Base-by-base conservation (phyloP, 2,888 invertebrate genomes). In the Cryptocheilus praepositus region DNA sequence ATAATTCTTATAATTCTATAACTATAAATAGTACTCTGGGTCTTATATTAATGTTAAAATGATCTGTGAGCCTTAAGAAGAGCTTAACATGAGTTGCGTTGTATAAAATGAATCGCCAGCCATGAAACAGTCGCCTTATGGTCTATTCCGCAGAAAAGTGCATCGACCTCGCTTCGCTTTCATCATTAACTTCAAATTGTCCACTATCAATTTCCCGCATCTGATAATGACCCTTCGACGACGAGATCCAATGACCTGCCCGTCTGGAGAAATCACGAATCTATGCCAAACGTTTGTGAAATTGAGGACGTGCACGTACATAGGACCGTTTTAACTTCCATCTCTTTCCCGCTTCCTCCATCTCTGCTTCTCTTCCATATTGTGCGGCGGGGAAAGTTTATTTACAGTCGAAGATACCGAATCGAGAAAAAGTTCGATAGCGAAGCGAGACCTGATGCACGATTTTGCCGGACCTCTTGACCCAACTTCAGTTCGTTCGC, bases 211-310 rank as follows among this genome's bases (percentile, higher is more conserved):
- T 11, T 36, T 36, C 2, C 11, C 36, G 1, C 61, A 61, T 43
- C 49, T 57, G 36, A 19, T 43, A 28, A 66, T 28, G 51, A 67
- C 19, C 57, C 64, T 63, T 46, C 43, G 36, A 36, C 36, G 55
- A 60, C 28, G 58, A 70, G 65, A 78, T 77, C 65, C 70, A 73
- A 61, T 66, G 68, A 70, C 65, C 61, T 55, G 67, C 52, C 49
- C 70, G 65, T 59, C 58, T 77, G 77, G 86, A 83, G 85, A 86
- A 86, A 86, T 86, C 82, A 77, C 73, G 81, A 82, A 86, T 86
- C 83, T 85, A 83, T 85, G 85, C 84, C 85, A 83, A 85, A 84
- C 83, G 81, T 81, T 85, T 82, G 85, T 85, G 86, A 86, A 87
- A 87, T 87, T 85, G 86, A 85, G 87, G 86, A 85, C 85, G 71